Evolutionary conservation across 2,113 vertebrate genomes (phyloP), one percentile per base, ranked within the genome.

Genomic region (Montifringilla adamsi): DNA sequence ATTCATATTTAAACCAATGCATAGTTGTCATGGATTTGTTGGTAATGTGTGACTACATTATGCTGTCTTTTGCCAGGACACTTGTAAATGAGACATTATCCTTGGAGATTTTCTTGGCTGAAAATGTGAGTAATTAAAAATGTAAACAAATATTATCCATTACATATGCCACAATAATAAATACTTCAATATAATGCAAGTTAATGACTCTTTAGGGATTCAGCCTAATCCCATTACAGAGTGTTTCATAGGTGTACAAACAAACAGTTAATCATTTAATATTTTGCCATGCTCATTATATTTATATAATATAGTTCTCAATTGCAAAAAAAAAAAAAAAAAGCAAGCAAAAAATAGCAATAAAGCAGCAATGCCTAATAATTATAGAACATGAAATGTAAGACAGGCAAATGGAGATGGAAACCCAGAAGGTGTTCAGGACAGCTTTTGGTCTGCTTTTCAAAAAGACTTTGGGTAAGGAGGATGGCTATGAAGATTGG

Each of bases 81-180:
- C 85, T 96, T 98, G 96, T 97, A 98, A 98, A 97, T 98, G 97
- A 98, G 96, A 96, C 94, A 96, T 98, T 98, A 97, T 97, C 98
- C 98, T 98, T 95, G 70, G 98, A 98, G 98, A 98, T 96, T 98
- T 98, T 97, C 97, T 98, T 98, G 97, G 98, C 97, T 98, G 97
- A 96, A 98, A 98, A 97, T 97, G 95, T 97, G 95, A 98, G 97
- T 97, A 97, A 98, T 98, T 98, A 98, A 98, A 98, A 98, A 98
- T 90, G 95, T 98, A 98, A 98, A 98, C 97, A 98, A 98, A 98
- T 98, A 98, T 98, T 98, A 98, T 98, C 97, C 96, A 93, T 98
- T 98, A 97, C 98, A 98, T 98, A 98, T 98, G 97, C 95, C 97
- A 95, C 94, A 96, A 96, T 97, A 97, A 97, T 97, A 98, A 98